Evolutionary conservation across 2,797 vertebrate species (phyloP), one percentile per base, ranked within the genome.

Genomic region (Streptopelia turtur): DNA sequence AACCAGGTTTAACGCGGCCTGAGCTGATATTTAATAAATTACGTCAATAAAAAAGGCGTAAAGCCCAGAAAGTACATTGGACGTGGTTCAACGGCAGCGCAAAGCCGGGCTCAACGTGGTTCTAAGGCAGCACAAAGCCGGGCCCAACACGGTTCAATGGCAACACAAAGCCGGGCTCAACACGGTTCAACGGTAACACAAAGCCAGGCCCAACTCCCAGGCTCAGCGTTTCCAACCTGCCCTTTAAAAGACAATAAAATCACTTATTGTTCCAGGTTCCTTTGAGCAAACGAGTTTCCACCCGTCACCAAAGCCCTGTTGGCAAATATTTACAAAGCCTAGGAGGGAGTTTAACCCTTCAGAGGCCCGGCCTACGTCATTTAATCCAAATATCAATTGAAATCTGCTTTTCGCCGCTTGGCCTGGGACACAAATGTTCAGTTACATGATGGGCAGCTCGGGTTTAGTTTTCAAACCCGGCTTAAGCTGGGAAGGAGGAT

Each of bases 351-450:
- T 41, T 41, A 41, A 41, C 41, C 41, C 41, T 16, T 7, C 41
- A 16, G 41, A 41, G 41, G 41, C 41, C 15, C 41, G 41, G 41
- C 41, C 41, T 41, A 41, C 4, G 41, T 41, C 41, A 41, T 16
- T 41, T 41, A 41, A 41, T 7, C 5, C 16, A 24, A 23, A 24
- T 7, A 0, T 4, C 55, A 4, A 1, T 9, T 16, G 22, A 11
- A 20, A 82, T 0, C 2, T 8, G 9, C 12, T 21, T 20, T 28
- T 8, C 11, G 27, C 35, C 4, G 0, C 9, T 5, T 0, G 4
- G 2, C 0, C 24, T 18, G 11, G 16, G 9, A 25, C 5, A 3
- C 35, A 55, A 23, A 25, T 5, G 6, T 3, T 5, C 16, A 22
- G 8, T 6, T 31, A 70, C 1, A 6, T 57, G 71, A 6, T 31